Base-by-base conservation (phyloP, 2,797 vertebrate genomes). In the Peromyscus eremicus region DNA sequence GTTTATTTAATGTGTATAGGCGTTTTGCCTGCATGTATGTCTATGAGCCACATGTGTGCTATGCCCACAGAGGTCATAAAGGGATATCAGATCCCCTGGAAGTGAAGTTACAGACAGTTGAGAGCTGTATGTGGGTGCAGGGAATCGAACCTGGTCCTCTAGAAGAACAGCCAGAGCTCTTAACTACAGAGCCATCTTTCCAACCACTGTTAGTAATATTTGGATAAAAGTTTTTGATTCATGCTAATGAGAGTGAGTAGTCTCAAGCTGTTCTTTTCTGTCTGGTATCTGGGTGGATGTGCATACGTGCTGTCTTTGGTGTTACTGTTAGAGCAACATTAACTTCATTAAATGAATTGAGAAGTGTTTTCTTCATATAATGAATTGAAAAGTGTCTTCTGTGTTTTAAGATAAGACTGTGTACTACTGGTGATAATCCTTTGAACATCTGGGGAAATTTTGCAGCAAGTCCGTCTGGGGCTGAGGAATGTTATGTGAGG, bases 241-340 rank as follows among this genome's bases (percentile, higher is more conserved):
- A 66, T 68, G 25, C 60, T 73, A 87, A 73, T 40, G n/a, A 91
- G 32, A 21, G 77, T 62, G 80, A n/a, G 66, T 89, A 62, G 62
- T 92, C n/a, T 75, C 55, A 43, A 81, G 43, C 25, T 88, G 75
- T 97, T 60, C n/a, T 90, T 92, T 94, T 43, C 17, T 84, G 12
- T 89, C 17, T 86, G 79, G 43, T 81, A 32, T 71, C n/a, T 76
- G 16, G 23, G 17, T 55, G 1, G 2, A 4, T 80, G 57, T 75
- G 40, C 49, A 19, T 1, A 46, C 27, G 3, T 19, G 1, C 19
- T n/a, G 12, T 71, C 71, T 68, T 91, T 66, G 46, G 34, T 96
- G 84, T 96, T 68, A 52, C 85, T 64, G 46, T 79, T 62, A 92
- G 4, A 92, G 19, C 37, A 66, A 62, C 27, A 85, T 46, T 23